These are phyloP conservation scores for Tetragonula carbonaria DNA, from an alignment of 2,888 invertebrate species.

Conservation along the genomic window DNA sequence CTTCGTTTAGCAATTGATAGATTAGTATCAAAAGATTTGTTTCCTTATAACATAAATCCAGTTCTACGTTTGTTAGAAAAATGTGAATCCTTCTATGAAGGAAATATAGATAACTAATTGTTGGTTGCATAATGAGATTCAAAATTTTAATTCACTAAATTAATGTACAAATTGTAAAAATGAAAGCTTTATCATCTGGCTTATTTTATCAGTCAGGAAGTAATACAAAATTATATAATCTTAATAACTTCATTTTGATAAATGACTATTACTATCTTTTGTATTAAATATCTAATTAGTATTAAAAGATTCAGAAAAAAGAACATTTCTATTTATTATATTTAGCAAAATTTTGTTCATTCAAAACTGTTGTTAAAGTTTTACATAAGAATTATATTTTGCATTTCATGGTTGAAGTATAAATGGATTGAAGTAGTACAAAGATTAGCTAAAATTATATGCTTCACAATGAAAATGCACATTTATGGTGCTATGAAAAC, in stretches of 20 bases:
- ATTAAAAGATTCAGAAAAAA: constrained; percentile 38
- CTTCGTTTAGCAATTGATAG: constrained; percentile 92
- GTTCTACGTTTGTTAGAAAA: constrained; percentile 92
- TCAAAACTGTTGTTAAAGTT: constrained; percentile 37
- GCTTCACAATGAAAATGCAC: constrained; percentile 69
- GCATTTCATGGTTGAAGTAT: constrained; percentile 58
- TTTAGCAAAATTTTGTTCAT: constrained; percentile 60
- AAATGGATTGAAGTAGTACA: constrained; percentile 65
- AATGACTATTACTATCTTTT: constrained; percentile 50
- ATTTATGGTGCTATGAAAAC: constrained; percentile 75
- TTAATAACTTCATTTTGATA: constrained; percentile 50
- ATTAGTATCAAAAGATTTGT: constrained; percentile 92
- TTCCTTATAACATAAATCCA: constrained; percentile 96
- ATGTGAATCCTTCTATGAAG: constrained; percentile 94
- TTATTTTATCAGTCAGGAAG: constrained; percentile 53
- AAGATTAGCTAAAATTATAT: constrained; percentile 58
- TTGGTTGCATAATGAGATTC: constrained; percentile 48
- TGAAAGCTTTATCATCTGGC: constrained; percentile 36
- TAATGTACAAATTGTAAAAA: constrained; percentile 66
- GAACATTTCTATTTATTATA: constrained; percentile 66
- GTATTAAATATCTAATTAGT: constrained; percentile 47
- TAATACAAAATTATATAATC: constrained; percentile 62
- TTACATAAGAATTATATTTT: constrained; percentile 30
- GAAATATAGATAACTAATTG: constrained; percentile 90
- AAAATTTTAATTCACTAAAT: constrained; percentile 48